phyloP scores from a whole-genome alignment of 1,140 invertebrate genomes.

The Galendromus occidentalis region DNA sequence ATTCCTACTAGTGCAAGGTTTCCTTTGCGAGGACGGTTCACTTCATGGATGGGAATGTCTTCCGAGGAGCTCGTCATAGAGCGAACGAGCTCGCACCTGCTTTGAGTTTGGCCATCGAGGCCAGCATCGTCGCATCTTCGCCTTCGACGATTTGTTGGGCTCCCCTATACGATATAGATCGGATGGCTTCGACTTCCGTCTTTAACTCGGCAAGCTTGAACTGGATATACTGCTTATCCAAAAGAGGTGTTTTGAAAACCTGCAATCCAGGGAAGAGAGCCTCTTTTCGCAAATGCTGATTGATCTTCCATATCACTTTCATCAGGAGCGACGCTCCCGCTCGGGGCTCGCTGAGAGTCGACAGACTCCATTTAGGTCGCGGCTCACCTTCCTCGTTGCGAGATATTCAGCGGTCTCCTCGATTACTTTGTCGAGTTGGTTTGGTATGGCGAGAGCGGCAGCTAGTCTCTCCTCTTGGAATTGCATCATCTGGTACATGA shows the following conservation, averaged over 20 bases:
- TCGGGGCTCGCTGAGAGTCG: no score
- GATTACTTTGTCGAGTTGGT: slow-evolving; percentile 29
- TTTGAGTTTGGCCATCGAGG: slow-evolving; percentile 41
- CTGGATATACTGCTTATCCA: slow-evolving; percentile 36
- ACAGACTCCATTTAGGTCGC: no score
- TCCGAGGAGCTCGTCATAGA: no score
- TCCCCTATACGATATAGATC: slow-evolving; percentile 32
- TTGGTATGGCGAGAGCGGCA: slow-evolving; percentile 26
- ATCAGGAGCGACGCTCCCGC: no score
- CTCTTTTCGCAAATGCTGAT: neutral
- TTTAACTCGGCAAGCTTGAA: slow-evolving; percentile 36
- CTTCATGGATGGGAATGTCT: no score
- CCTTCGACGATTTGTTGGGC: slow-evolving; percentile 26
- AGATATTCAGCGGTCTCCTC: slow-evolving; percentile 35
- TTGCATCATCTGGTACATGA: slow-evolving; percentile 41
- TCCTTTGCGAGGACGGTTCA: no score
- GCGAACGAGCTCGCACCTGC: slow-evolving; percentile 22
- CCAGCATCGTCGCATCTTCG: slow-evolving; percentile 36
- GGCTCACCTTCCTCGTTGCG: slow-evolving; percentile 25
- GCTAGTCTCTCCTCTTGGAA: slow-evolving; percentile 38
- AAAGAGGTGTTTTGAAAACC: slow-evolving; percentile 33
- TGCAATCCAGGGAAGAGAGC: slow-evolving; percentile 7
- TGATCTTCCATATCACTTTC: no score
- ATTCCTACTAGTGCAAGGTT: no score
- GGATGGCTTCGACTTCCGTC: slow-evolving; percentile 35